A percentile compares a stretch with the other conserved stretches of the same genome.
Conservation (phyloP, 64 coral and sea anemone species). For the Astreopora myriophthalma region DNA sequence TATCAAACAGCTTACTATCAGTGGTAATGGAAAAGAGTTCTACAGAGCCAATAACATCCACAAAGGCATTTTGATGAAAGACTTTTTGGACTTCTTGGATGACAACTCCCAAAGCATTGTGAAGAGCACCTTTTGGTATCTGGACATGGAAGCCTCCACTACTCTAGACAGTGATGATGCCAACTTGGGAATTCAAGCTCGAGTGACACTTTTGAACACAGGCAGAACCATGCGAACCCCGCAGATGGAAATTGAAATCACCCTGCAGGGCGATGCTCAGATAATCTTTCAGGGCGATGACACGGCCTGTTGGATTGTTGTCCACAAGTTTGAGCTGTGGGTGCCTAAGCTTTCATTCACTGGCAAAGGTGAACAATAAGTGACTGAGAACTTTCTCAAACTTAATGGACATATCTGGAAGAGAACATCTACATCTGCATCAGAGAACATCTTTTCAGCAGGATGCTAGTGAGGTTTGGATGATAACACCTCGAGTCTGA, state of each 20-base stretch:
- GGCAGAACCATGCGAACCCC: background rate
- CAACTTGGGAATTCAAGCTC: background rate
- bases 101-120: background rate
- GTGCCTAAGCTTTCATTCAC: no score
- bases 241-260: no score
- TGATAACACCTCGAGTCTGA: no score
- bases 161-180: background rate
- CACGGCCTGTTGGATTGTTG: no score
- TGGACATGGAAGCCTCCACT: background rate
- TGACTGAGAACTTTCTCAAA: background rate
- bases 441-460: no score
- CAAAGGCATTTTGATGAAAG: conserved; percentile 2
- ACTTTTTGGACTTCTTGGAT: conserved; percentile 3
- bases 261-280: no score
- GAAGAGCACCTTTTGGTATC: conserved; percentile 16
- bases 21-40: background rate
- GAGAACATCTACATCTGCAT: background rate
- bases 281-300: no score
- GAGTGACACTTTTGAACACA: background rate
- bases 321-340: no score
- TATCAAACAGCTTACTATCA: background rate
- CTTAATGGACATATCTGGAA: background rate
- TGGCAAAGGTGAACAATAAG: background rate
- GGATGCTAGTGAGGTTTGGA: no score
- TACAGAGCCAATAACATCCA: background rate